Base-by-base conservation (phyloP, 2,888 invertebrate genomes). In the Himalopsyche anomala region DNA sequence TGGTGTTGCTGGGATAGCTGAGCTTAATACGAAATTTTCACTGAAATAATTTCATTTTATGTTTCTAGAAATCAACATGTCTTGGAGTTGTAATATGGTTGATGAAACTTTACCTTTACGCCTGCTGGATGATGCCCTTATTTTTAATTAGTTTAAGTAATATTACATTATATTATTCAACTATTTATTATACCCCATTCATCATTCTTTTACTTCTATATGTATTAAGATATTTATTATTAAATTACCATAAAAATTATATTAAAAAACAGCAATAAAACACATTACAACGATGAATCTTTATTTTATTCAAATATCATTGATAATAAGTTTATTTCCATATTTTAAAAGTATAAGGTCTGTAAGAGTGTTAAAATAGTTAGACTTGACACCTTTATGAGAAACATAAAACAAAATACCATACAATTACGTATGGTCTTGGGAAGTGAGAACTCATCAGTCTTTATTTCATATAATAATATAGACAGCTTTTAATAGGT, bases 131-230 rank as follows among this genome's bases (percentile, higher is more conserved):
- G 40, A 84, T 69, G 81, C 84, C 69, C 6, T 81, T 81, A 51
- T 45, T 81, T 12, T 81, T 84, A 6, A 45, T 45, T 42, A 80
- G 28, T 38, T n/a, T 62, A 0, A 2, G 15, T 36, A 80, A 45
- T 6, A 81, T 84, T n/a, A n/a, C 62, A 45, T 79, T 28, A 5
- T 84, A 74, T 62, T 81, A 45, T 55, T 84, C 51, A 9, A 81
- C 62, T 45, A 45, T 84, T 45, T 84, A 84, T 84, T 84, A 62
- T 9, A 56, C 81, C 9, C 84, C 84, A 36, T 12, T 84, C 2
- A 55, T 84, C 9, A 17, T 80, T 15, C 56, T 55, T 40, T n/a
- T 36, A 2, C 5, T 74, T 15, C 74, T 74, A 36, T 74, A 74
- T 74, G 74, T 36, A 38, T 12, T 74, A 12, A 74, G 74, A 38